Evolutionary conservation across 2,113 vertebrate species (phyloP), one percentile per base, ranked within the genome.

Genomic region (Nettapus auritus): DNA sequence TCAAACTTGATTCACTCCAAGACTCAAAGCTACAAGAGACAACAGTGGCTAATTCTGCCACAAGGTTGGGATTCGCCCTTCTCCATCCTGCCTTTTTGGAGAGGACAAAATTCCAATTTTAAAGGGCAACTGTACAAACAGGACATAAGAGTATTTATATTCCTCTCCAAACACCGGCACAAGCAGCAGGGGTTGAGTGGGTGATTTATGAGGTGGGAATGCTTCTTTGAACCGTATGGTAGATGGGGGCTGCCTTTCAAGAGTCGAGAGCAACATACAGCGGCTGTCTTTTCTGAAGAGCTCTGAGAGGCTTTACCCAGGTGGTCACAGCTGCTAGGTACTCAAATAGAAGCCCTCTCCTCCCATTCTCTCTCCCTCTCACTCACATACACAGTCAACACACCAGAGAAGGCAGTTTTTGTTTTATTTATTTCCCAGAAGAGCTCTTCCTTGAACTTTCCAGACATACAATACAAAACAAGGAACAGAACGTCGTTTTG

Each of bases 401-500:
- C 80, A 92, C 88, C 57, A 92, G 20, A 62, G 90, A 89, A 90
- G 82, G 92, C 93, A 91, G 59, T 96, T 97, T 97, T 87, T 82
- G 69, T 93, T 97, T 97, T 90, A 95, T 98, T 98, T 97, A 97
- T 97, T 98, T 97, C 92, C 95, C 96, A 96, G 92, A 98, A 96
- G 97, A 98, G 94, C 96, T 94, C 89, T 89, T 97, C 95, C 91
- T 97, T 88, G 94, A 95, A 75, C 94, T 95, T 97, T 95, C 92
- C 97, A 97, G 95, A 97, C 96, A 97, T 84, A 97, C 60, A 36
- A 98, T 98, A 98, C 97, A 98, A 98, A 98, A 97, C 93, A 93
- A 98, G 97, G 96, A 96, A 97, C 96, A 97, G 95, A 86, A 93
- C 95, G 96, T 91, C 71, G 95, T 97, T 97, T 97, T 95, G 71